Base-by-base conservation (phyloP, 2,797 vertebrate genomes). In the Poecilia gillii region DNA sequence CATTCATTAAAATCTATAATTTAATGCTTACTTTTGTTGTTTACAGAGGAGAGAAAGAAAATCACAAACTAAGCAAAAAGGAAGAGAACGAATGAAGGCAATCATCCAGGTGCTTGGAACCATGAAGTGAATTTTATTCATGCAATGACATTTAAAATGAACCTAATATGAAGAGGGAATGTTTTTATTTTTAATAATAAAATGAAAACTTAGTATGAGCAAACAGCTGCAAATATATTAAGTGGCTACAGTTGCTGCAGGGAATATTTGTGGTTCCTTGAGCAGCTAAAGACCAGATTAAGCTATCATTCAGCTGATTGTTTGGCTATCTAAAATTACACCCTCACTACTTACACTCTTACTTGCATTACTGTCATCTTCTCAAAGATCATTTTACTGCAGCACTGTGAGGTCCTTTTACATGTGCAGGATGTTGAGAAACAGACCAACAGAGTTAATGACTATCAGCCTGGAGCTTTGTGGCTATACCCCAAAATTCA, bases 261-360 rank as follows among this genome's bases (percentile, higher is more conserved):
- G 83, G 82, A 77, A 81, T 72, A 89, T 82, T 81, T 86, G 89
- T 86, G 87, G 85, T 87, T 89, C 70, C 74, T 87, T 78, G 70
- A 90, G 43, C 91, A 81, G 85, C 74, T 64, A 45, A 72, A 90
- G 72, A 88, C 18, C 89, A 91, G 84, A 91, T 85, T 90, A 90
- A 94, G 88, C 90, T 93, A 91, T 95, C 92, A 95, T 89, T 89
- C 82, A 80, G 85, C 84, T 82, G 82, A 86, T 94, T 93, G 62
- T 84, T 23, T 28, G n/a, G 77, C 62, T 77, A 89, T 92, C 78
- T 91, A 91, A 93, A 87, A 90, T 87, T 86, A 88, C 71, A 81
- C 77, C 77, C 76, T 76, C 80, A 75, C 84, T 83, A 81, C 85
- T 81, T 77, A 62, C 13, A 62, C n/a, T 31, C 31, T 79, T 80